A percentile compares a stretch with the other conserved stretches of the same genome.
Conservation (phyloP, 2,888 invertebrate species). For the Nomada hirtipes region DNA sequence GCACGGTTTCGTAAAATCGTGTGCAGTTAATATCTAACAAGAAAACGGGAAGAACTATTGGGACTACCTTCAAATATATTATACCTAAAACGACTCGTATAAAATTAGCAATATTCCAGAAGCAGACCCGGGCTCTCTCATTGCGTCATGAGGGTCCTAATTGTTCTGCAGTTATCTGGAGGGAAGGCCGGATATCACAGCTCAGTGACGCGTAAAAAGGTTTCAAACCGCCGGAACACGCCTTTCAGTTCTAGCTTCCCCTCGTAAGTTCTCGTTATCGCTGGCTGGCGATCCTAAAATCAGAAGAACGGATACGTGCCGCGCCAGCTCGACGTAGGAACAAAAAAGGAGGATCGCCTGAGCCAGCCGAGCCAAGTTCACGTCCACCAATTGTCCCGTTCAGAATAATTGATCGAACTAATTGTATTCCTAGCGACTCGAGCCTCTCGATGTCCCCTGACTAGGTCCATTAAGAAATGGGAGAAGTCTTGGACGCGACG, state of each 20-base stretch:
- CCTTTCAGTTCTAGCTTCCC: slow-evolving; percentile 1
- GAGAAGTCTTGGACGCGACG: slow-evolving; percentile 58
- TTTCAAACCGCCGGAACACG: slow-evolving; percentile 19
- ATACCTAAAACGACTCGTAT: no score
- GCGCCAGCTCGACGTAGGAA: slow-evolving; percentile 20
- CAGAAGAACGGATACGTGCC: slow-evolving; percentile 36
- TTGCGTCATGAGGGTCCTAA: no score
- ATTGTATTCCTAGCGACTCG: slow-evolving; percentile 69
- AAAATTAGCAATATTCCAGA: no score
- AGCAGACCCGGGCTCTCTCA: no score
- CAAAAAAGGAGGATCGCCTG: background rate
- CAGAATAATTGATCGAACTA: slow-evolving; percentile 74
- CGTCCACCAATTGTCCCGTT: slow-evolving; percentile 52
- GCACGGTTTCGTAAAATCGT: no score
- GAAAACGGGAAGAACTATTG: no score
- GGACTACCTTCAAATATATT: no score
- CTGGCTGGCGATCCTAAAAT: slow-evolving; percentile 16
- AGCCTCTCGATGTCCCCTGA: slow-evolving; percentile 42
- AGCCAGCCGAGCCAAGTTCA: slow-evolving; percentile 33
- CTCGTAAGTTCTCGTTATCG: slow-evolving; percentile 41
- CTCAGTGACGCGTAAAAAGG: background rate
- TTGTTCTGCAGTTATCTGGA: no score
- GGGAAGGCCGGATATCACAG: no score
- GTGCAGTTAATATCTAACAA: no score
- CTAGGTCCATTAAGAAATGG: slow-evolving; percentile 68